Base-by-base conservation (phyloP, 2,888 invertebrate species). In the Drosophila putrida region DNA sequence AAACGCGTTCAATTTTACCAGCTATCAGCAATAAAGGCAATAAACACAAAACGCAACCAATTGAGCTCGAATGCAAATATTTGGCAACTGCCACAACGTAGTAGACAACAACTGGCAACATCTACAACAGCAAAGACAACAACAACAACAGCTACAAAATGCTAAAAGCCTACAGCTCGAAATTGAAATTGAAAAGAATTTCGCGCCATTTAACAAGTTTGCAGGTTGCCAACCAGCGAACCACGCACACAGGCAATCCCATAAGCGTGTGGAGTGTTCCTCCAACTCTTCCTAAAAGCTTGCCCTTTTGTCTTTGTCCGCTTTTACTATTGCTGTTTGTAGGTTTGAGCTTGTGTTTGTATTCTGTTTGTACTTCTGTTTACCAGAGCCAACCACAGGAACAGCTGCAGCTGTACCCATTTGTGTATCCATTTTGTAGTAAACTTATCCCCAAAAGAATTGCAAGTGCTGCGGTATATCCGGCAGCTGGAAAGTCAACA, bases 61-160 rank as follows among this genome's bases (percentile, higher is more conserved):
- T 89, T 89, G 88, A 87, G 87, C 86, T 80, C 84, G 74, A 83
- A 83, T 83, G 87, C 89, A 84, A 84, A 84, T 83, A 84, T 83
- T 83, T 86, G 83, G 70, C 50, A 65, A 70, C 60, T 62, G 55
- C 39, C 68, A 78, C 51, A 57, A 41, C 47, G 15, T 44, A 68
- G 75, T 44, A 68, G 75, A 63, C 64, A 75, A 57, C 46, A 63
- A 39, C 54, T 47, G 39, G 15, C 41, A 49, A 13, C 28, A 27
- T 15, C 41, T 36, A 39, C n/a, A 41, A 15, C 27, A 54, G 41
- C 46, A 53, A 47, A 13, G 31, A 11, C 13, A 41, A 33, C n/a
- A 15, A 27, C 20, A 41, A 25, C 41, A 35, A 39, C 36, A 25
- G 27, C 59, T 27, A 62, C 63, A 69, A 66, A 69, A 60, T 53